Conservation (phyloP, 2,797 vertebrate species). For the Acrocephalus scirpaceus region DNA sequence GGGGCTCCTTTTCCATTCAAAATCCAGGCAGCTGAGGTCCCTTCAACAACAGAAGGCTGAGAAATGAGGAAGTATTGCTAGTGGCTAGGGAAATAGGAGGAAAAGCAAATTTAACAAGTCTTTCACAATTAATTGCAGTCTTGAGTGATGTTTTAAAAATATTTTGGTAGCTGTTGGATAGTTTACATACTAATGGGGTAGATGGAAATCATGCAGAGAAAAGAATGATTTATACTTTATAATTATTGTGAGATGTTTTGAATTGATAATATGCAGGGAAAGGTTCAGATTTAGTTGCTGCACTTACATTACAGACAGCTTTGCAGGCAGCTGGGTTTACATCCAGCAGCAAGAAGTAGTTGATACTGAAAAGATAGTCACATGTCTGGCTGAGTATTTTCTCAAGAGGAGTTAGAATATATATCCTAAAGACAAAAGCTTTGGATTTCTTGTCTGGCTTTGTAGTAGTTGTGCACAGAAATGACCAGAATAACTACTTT, state of each 20-base stretch:
- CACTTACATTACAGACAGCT: neutral
- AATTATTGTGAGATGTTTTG: slow-evolving; percentile 24
- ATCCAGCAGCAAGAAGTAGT: neutral
- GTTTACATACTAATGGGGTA: neutral
- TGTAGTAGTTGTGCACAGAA: neutral
- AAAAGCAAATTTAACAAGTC: neutral
- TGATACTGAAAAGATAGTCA: neutral
- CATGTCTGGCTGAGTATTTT: neutral
- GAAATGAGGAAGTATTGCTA: neutral
- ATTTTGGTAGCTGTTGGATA: neutral
- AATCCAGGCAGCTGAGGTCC: neutral
- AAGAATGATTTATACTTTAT: neutral
- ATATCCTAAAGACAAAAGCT: neutral
- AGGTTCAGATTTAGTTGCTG: neutral
- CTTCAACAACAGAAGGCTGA: neutral
- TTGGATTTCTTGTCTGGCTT: neutral
- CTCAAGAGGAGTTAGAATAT: neutral
- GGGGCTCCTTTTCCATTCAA: neutral
- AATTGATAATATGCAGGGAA: neutral
- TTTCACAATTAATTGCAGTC: neutral
- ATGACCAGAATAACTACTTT: neutral
- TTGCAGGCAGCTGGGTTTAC: neutral
- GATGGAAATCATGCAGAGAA: neutral
- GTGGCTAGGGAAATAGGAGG: neutral
- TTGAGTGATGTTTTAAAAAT: slow-evolving; percentile 14